These are phyloP conservation scores for Dexiosoma caninum DNA, from an alignment of 2,888 invertebrate genomes.

Conservation along the genomic window DNA sequence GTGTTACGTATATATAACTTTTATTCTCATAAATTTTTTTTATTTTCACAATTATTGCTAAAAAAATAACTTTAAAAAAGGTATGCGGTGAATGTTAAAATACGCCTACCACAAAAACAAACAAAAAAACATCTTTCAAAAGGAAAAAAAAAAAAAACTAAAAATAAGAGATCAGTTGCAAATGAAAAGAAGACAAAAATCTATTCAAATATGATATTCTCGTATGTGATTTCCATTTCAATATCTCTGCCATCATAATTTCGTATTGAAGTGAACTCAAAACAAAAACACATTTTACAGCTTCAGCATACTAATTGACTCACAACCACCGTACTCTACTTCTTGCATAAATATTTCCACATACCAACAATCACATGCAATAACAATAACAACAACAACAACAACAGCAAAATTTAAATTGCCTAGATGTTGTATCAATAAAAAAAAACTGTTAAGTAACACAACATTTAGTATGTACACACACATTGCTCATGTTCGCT, in stretches of 20 bases:
- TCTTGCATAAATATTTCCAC: background rate
- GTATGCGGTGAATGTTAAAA: background rate
- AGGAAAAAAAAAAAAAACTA: background rate
- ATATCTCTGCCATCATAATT: background rate
- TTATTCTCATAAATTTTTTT: background rate
- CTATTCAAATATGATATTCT: background rate
- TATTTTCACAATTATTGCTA: background rate
- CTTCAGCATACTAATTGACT: slow-evolving; percentile 16
- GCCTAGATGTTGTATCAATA: background rate
- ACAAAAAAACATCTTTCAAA: background rate
- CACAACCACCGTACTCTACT: no score
- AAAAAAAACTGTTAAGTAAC: background rate
- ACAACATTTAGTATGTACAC: no score
- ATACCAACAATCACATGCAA: no score
- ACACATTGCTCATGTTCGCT: background rate
- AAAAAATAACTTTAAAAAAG: background rate
- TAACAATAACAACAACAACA: background rate
- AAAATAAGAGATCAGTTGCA: no score
- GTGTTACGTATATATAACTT: background rate
- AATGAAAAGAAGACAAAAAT: no score
- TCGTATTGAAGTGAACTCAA: background rate
- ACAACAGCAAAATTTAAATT: background rate
- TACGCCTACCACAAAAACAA: background rate
- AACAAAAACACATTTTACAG: background rate
- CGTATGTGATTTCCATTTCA: background rate